Evolutionary conservation across 2,888 invertebrate species (phyloP), one percentile per base, ranked within the genome.

Genomic region (Apotomis betuletana): DNA sequence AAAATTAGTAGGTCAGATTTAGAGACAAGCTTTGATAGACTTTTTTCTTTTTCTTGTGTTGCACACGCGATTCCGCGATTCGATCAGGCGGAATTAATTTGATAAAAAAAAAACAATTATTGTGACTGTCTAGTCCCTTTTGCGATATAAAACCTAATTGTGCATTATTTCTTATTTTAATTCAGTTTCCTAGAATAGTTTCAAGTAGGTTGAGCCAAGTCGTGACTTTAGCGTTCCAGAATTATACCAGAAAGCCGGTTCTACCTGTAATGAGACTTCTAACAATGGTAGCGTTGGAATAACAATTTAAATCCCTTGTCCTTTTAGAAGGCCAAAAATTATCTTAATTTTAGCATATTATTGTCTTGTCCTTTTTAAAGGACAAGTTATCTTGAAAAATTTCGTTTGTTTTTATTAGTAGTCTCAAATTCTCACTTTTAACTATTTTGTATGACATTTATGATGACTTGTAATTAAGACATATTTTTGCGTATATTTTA

Each of bases 221-320:
- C 88, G 88, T 87, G 87, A 85, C 83, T 81, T 46, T 55, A 70
- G 75, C 80, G 86, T 87, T 86, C 87, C 79, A 86, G 84, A 85
- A 84, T 81, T 82, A 85, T 82, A 84, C 84, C 80, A 80, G 84
- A 84, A 84, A 79, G 79, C 81, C 83, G 82, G 84, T 81, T 81
- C 83, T 83, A 84, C 77, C 78, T 81, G 77, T 84, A 79, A 80
- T 81, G 78, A 79, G 79, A 82, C 77, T 73, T 74, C 76, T 75
- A 73, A 78, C 73, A 69, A 69, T 44, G 44, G 86, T 87, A 89
- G 73, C 76, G 87, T 81, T 76, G 79, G 85, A 70, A 70, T 69
- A 76, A 64, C 51, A 60, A n/a, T 46, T 46, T 52, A 51, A 15
- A 12, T 12, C 5, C 8, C 12, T 61, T 49, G 13, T 54, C 41